phyloP scores from a whole-genome alignment of 2,797 vertebrate genomes.

The Aythya fuligula region DNA sequence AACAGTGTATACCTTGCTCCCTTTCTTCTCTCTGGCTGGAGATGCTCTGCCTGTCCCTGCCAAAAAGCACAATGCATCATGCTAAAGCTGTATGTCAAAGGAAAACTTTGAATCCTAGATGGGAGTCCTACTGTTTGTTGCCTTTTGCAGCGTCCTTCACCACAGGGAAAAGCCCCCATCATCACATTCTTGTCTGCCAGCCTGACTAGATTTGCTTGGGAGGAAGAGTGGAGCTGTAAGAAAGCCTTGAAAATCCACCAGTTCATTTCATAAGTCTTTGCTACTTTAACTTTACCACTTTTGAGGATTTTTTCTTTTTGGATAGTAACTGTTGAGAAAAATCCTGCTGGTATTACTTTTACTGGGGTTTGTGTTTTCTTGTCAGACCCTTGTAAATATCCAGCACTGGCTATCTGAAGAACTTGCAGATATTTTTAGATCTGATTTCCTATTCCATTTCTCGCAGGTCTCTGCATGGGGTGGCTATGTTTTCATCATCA shows the following conservation, averaged over 20 bases:
- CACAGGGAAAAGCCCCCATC: not conserved
- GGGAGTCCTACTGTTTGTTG: not conserved
- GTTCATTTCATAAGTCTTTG: not conserved
- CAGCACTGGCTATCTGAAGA: not conserved
- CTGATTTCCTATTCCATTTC: constrained; percentile 58
- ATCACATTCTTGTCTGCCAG: not conserved
- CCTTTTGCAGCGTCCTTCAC: not conserved
- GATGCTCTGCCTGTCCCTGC: not conserved
- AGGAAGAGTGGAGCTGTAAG: not conserved
- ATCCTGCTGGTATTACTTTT: not conserved
- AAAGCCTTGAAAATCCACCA: not conserved
- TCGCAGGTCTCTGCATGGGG: constrained; percentile 94
- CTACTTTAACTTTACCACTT: not conserved
- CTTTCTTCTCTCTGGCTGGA: not conserved
- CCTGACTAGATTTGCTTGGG: not conserved
- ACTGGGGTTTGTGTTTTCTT: not conserved
- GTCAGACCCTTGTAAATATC: not conserved
- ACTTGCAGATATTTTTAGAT: not conserved
- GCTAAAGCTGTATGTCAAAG: not conserved
- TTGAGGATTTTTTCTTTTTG: not conserved
- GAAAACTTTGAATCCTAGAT: not conserved
- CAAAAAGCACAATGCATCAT: not conserved
- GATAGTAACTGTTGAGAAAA: not conserved
- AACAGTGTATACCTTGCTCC: not conserved
- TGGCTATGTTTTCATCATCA: constrained; percentile 98